These are phyloP conservation scores for Hemicentrotus pulcherrimus DNA, from an alignment of 35 echinoderm and acorn worm genomes.

Conservation along the genomic window DNA sequence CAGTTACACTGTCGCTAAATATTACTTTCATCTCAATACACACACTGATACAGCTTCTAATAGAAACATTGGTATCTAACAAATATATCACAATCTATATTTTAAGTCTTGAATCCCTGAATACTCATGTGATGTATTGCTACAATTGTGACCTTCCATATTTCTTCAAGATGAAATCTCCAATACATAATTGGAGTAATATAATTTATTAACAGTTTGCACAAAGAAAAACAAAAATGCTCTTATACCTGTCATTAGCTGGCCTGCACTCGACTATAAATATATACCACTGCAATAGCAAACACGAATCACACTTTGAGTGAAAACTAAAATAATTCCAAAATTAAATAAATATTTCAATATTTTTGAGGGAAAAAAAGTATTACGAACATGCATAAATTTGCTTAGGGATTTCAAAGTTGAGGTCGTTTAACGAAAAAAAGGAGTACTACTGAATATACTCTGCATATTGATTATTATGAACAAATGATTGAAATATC, in stretches of 20 bases:
- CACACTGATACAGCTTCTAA: neutral
- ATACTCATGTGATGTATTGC: neutral
- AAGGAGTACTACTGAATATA: neutral
- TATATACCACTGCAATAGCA: neutral
- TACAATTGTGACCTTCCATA: conserved; percentile 12
- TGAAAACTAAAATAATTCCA: no score
- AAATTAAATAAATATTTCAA: conserved; percentile 8
- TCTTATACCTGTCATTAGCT: neutral
- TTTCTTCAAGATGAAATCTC: neutral
- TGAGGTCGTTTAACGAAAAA: neutral
- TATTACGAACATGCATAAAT: neutral
- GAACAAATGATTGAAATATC: no score
- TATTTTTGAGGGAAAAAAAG: neutral
- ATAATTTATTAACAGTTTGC: neutral
- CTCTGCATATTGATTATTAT: neutral
- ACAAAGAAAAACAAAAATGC: neutral
- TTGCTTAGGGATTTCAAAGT: neutral
- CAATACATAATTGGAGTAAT: neutral
- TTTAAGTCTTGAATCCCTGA: conserved; percentile 2
- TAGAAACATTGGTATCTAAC: neutral
- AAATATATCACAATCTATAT: neutral
- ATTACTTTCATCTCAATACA: neutral
- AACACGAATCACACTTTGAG: neutral
- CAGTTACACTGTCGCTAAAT: neutral
- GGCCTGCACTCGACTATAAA: neutral